Percentiles rank a stretch among this genome's conserved stretches.
Evolutionary conservation across 2,797 vertebrate species (phyloP).

Genomic region (Natrix natrix): DNA sequence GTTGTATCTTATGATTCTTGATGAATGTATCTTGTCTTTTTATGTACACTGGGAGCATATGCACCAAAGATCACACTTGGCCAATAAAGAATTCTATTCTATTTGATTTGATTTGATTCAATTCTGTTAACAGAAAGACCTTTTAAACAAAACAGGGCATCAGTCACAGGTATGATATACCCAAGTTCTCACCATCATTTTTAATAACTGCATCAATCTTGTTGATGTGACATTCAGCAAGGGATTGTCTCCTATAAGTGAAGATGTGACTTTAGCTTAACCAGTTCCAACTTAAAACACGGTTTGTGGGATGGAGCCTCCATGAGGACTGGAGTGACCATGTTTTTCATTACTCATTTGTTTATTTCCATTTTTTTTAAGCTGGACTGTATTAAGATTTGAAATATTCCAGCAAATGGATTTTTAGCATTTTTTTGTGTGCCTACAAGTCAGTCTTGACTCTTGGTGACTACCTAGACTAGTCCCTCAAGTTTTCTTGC

Average conservation of each 20-base stretch:
- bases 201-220: neutral
- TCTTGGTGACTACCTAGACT: neutral
- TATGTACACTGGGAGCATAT: no score
- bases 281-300: neutral
- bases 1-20: no score
- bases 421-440: neutral
- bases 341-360: neutral
- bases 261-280: neutral
- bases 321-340: neutral
- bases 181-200: neutral
- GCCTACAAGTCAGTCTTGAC: neutral
- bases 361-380: neutral
- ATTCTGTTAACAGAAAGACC: neutral
- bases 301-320: neutral
- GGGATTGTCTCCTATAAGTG: neutral
- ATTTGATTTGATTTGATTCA: no score
- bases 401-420: neutral
- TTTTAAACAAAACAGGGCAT: neutral
- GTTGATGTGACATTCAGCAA: neutral
- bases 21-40: no score
- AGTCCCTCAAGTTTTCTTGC: neutral
- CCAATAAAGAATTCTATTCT: no score
- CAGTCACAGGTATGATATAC: neutral
- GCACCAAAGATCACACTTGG: no score
- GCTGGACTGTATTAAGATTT: neutral